phyloP scores from a whole-genome alignment of 2,113 vertebrate genomes.

The Henicopernis longicauda region DNA sequence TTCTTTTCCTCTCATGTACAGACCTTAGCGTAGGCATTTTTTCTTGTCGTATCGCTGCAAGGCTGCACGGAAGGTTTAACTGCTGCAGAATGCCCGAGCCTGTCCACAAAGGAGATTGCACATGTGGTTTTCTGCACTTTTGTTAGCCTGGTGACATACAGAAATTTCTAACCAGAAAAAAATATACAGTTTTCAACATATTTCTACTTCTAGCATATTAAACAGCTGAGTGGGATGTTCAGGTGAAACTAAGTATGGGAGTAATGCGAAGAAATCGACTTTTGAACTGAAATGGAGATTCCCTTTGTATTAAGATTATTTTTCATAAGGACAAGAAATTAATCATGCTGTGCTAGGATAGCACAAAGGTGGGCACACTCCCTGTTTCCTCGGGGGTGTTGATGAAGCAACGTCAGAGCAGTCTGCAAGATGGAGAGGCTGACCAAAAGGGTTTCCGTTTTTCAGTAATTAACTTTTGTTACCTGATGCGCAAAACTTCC shows the following conservation, averaged over 20 bases:
- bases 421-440: conserved; percentile 11
- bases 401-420: not conserved
- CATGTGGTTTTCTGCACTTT: not conserved
- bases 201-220: not conserved
- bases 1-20: not conserved
- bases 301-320: not conserved
- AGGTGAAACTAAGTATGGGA: not conserved
- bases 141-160: not conserved
- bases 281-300: not conserved
- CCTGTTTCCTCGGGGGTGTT: not conserved
- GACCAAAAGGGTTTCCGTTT: not conserved
- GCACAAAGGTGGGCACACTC: not conserved
- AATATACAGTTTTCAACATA: not conserved
- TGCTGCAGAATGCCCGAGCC: not conserved
- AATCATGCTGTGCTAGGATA: not conserved
- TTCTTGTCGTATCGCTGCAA: fast-evolving
- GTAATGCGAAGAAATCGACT: not conserved
- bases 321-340: not conserved
- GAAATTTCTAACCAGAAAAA: not conserved
- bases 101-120: not conserved
- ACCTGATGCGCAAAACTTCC: not conserved
- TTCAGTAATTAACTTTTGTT: not conserved
- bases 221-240: not conserved
- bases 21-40: not conserved
- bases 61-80: not conserved